Percentiles rank a stretch among this genome's conserved stretches.
Conservation (phyloP, 2,797 vertebrate genomes). For the Muscicapa striata region DNA sequence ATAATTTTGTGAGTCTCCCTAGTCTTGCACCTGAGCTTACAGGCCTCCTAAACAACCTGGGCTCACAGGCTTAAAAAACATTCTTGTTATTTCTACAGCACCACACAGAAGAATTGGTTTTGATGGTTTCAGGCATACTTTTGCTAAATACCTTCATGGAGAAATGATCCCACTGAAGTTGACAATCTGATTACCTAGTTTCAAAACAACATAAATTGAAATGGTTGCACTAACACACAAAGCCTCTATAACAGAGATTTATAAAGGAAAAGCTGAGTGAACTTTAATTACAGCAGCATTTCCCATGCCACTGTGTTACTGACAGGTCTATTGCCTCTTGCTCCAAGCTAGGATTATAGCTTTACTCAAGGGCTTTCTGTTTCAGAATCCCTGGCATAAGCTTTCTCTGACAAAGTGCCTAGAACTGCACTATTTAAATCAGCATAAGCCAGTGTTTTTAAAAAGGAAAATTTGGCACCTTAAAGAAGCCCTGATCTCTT, state of each 20-base stretch:
- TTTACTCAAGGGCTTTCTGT: conserved; percentile 54
- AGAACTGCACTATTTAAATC: conserved; percentile 16
- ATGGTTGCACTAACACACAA: conserved; percentile 7
- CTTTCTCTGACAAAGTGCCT: conserved; percentile 18
- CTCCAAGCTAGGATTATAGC: conserved; percentile 37
- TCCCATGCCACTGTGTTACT: conserved; percentile 1
- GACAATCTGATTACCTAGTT: conserved; percentile 35
- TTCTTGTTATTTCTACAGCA: not conserved
- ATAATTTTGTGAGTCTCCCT: not conserved
- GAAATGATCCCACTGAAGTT: conserved; percentile 10
- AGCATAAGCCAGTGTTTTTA: not conserved
- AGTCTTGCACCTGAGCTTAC: not conserved
- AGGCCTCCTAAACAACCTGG: not conserved
- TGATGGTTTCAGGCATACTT: not conserved
- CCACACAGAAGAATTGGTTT: not conserved
- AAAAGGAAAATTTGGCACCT: not conserved
- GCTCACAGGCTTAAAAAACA: not conserved
- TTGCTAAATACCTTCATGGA: not conserved
- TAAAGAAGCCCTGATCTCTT: not conserved
- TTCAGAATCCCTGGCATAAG: conserved; percentile 9
- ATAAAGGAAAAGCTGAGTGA: conserved; percentile 32
- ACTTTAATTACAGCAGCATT: conserved; percentile 62
- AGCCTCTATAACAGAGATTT: conserved; percentile 36
- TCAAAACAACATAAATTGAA: conserved; percentile 50
- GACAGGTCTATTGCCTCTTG: conserved; percentile 44